Percentiles rank a stretch among this genome's conserved stretches.
These are phyloP conservation scores for Crossocerus cetratus DNA, from an alignment of 2,888 invertebrate species.

Conservation along the genomic window DNA sequence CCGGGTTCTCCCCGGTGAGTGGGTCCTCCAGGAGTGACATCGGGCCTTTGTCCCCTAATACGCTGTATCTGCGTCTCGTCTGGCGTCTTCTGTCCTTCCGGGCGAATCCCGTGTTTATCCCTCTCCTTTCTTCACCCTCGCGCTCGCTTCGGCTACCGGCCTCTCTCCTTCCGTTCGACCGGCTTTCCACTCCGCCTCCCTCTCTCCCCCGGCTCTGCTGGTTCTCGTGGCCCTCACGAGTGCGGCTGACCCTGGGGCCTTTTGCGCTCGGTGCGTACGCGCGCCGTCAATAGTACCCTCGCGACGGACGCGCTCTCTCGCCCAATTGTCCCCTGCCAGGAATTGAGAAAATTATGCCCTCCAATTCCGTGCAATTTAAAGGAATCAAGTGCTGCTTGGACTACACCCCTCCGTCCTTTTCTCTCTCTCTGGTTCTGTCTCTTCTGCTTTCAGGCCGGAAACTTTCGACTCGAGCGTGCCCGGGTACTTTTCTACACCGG, in stretches of 20 bases:
- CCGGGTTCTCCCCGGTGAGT: conserved; percentile 20
- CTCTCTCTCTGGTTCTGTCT: conserved; percentile 21
- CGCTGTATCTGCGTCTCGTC: not conserved
- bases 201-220: not conserved
- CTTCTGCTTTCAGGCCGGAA: not conserved
- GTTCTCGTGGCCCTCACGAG: conserved; percentile 8
- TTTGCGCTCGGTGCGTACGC: conserved; percentile 48
- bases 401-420: conserved; percentile 26
- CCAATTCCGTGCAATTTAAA: conserved; percentile 73
- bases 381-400: conserved; percentile 66
- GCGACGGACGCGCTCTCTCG: conserved; percentile 50
- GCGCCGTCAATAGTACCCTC: conserved; percentile 49
- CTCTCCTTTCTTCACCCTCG: no score
- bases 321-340: conserved; percentile 68
- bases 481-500: not conserved
- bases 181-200: not conserved
- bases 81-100: no score
- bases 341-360: conserved; percentile 72
- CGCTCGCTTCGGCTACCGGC: not conserved
- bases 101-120: no score
- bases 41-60: conserved; percentile 10
- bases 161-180: not conserved
- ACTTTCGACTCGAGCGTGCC: not conserved
- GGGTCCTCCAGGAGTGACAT: conserved; percentile 8
- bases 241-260: conserved; percentile 62